Evolutionary conservation across 35 echinoderm and acorn worm genomes (phyloP).

Genomic region (Stichopus chloronotus): DNA sequence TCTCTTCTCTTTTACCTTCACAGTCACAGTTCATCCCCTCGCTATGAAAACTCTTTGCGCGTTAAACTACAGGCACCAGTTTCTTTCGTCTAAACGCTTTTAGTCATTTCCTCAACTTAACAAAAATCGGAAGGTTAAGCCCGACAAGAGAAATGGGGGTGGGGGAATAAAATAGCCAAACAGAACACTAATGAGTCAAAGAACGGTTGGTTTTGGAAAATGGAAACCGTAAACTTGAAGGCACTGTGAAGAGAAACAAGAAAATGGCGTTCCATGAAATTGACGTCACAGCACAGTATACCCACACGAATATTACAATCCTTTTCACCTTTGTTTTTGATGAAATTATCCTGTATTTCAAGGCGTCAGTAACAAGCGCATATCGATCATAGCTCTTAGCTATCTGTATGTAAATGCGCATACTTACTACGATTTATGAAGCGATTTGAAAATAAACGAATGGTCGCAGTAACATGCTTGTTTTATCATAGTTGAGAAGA

Average conservation of each 20-base stretch:
- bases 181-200: not conserved
- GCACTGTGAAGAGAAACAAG: not conserved
- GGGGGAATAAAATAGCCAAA: not conserved
- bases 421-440: not conserved
- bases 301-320: not conserved
- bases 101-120: not conserved
- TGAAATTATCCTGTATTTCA: not conserved
- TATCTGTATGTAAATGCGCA: not conserved
- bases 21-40: not conserved
- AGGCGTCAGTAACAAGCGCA: not conserved
- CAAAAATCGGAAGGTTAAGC: not conserved
- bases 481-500: not conserved
- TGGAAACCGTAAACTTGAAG: not conserved
- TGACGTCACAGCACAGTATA: not conserved
- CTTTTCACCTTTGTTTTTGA: not conserved
- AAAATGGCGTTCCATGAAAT: not conserved
- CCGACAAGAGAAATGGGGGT: not conserved
- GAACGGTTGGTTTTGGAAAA: not conserved
- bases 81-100: not conserved
- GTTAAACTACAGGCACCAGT: not conserved
- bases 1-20: not conserved
- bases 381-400: slow-evolving; percentile 19
- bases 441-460: too few species aligned
- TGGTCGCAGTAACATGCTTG: too few species aligned
- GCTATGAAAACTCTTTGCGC: not conserved